Base-by-base conservation (phyloP, 2,113 vertebrate genomes). In the Peromyscus polionotus region DNA sequence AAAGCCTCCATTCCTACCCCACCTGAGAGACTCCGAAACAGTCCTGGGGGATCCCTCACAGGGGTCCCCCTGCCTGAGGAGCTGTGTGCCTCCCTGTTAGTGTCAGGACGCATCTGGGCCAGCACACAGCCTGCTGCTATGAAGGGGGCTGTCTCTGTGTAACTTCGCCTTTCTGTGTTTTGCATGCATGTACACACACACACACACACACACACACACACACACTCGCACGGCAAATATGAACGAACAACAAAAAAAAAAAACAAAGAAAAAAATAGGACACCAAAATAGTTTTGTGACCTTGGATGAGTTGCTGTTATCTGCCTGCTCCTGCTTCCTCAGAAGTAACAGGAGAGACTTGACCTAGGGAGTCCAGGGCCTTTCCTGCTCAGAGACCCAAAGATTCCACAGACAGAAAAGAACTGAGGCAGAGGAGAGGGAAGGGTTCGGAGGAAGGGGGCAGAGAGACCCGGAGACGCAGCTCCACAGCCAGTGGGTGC, bases 221-320 rank as follows among this genome's bases (percentile, higher is more conserved):
- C 51, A 51, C 51, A 51, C 51, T 22, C 57, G 91, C n/a, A 90
- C 12, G 17, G 70, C 79, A 85, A 92, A 42, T n/a, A 61, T 0
- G 36, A 7, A 61, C n/a, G 65, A 96, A 51, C 0, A 16, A 83
- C 48, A 65, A 26, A 57, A 33, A 73, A 87, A 20, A 86, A 65
- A 76, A 42, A 65, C 48, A 79, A 91, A 84, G 42, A 72, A 67
- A 31, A 77, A 90, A 59, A 51, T 1, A n/a, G 87, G 59, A 33
- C 67, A 75, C 63, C 28, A 17, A 91, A 61, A 94, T 7, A 91
- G 33, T 61, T 73, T 24, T 31, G 81, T 83, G 95, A 96, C 97
- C 94, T 96, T 97, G 94, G 93, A 77, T 36, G 9, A 92, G 96
- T 93, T 19, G 5, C 48, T 75, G 10, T 83, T 77, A 51, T 59